A percentile compares a stretch with the other conserved stretches of the same genome.
Evolutionary conservation across 2,797 vertebrate genomes (phyloP).

Genomic region (Pelodytes ibericus): DNA sequence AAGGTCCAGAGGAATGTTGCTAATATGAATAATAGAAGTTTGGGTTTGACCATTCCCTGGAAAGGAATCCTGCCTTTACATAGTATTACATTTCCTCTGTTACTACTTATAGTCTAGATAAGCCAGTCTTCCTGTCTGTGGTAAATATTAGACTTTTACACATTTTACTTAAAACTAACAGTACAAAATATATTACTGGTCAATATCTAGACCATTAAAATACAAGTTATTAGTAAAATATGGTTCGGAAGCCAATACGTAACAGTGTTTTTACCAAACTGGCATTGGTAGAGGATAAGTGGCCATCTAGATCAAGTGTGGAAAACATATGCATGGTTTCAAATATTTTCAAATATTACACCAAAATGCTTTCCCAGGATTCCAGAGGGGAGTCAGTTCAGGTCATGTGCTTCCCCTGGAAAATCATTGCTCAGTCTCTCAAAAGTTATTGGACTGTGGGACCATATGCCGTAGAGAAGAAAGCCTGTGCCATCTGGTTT

Average conservation of each 20-base stretch:
- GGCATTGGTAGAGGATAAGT: too few relatives aligned
- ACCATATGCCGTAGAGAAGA: too few relatives aligned
- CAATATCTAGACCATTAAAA: conserved; percentile 4
- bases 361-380: too few relatives aligned
- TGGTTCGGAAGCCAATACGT: conserved; percentile 4
- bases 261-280: too few relatives aligned
- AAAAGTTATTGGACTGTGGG: too few relatives aligned
- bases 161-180: conserved; percentile 27
- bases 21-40: conserved; percentile 17
- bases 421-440: too few relatives aligned
- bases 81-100: conserved; percentile 48
- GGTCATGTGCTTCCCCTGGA: too few relatives aligned
- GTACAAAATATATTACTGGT: conserved; percentile 14
- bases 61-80: conserved; percentile 37
- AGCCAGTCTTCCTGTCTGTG: conserved; percentile 48
- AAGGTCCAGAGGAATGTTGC: conserved; percentile 4
- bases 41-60: conserved; percentile 33
- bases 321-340: too few relatives aligned
- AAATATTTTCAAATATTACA: too few relatives aligned
- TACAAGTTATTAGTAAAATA: conserved; percentile 21
- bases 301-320: too few relatives aligned
- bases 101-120: conserved; percentile 24
- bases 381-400: too few relatives aligned
- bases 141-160: conserved; percentile 35
- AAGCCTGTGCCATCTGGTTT: too few relatives aligned